Evolutionary conservation across 2,888 invertebrate genomes (phyloP), one percentile per base, ranked within the genome.

Genomic region (Macrosoma leucophasiata): DNA sequence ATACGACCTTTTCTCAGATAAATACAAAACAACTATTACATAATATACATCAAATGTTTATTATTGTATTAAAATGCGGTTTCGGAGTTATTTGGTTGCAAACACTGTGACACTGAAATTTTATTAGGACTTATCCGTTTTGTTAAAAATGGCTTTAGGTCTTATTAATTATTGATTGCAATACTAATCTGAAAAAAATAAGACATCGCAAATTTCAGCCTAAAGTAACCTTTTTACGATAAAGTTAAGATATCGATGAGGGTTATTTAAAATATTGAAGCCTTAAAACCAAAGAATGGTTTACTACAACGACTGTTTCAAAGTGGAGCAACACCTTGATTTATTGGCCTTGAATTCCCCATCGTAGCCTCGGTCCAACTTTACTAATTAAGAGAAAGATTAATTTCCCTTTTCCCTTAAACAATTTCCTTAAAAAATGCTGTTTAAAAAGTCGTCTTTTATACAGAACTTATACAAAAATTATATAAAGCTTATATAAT

Each of bases 371-470:
- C 65, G 56, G 59, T 62, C 72, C 58, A 79, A 79, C 76, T 81
- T 81, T 76, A 52, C 78, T 79, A 81, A 81, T 79, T 81, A 81
- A 77, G 75, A 69, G 63, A 78, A 79, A 79, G 79, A 81, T 79
- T 77, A 77, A 81, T 81, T 74, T 78, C 74, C 73, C 63, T 68
- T 69, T 73, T 69, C 69, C 68, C 62, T 72, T 68, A 75, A 75
- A 77, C 69, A 79, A 77, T 78, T 78, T 75, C 70, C 71, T 54
- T 53, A 57, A 58, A 59, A 72, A 74, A 63, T 75, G 68, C 59
- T 60, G 68, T 21, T 35, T 29, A 25, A 26, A 26, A 29, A 35
- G 25, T 21, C 20, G 29, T 35, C 21, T 13, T 14, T 29, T 17
- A 25, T 17, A 35, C n/a, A n/a, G n/a, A 29, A 35, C 25, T 35